Evolutionary conservation across 2,888 invertebrate species (phyloP).

Genomic region (Ellobium chinense): DNA sequence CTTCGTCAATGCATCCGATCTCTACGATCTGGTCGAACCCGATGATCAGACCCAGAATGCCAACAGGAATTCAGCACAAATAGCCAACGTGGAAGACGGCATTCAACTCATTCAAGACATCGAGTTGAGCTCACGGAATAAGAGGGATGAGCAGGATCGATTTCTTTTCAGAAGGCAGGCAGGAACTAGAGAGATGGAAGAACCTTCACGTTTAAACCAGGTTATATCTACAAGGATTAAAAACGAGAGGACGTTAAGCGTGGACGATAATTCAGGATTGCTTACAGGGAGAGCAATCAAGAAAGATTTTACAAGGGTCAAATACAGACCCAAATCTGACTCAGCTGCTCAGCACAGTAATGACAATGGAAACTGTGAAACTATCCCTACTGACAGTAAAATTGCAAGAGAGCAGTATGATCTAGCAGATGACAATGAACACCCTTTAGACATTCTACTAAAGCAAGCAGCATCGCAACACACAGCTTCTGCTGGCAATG

Average conservation of each 20-base stretch:
- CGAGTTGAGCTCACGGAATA: neutral
- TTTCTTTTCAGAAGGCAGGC: neutral
- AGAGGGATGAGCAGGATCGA: neutral
- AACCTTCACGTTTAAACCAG: too few relatives aligned
- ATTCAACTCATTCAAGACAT: conserved; percentile 22
- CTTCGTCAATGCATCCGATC: conserved; percentile 64
- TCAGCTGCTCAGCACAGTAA: neutral
- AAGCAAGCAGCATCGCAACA: neutral
- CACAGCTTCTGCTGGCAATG: neutral
- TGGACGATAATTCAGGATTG: neutral
- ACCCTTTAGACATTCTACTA: neutral
- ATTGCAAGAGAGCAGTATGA: neutral
- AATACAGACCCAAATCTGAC: too few relatives aligned
- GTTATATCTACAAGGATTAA: too few relatives aligned
- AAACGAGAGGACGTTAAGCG: neutral
- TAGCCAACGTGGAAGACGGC: conserved; percentile 31
- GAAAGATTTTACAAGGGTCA: neutral
- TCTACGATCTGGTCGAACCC: conserved; percentile 66
- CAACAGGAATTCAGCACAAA: conserved; percentile 43
- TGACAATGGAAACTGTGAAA: neutral
- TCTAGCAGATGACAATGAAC: too few relatives aligned
- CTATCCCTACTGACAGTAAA: neutral
- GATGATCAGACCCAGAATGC: conserved; percentile 58
- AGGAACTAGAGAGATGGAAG: neutral
- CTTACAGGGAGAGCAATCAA: neutral